Base-by-base conservation (phyloP, 2,888 invertebrate genomes). In the Prenolepis imparis region DNA sequence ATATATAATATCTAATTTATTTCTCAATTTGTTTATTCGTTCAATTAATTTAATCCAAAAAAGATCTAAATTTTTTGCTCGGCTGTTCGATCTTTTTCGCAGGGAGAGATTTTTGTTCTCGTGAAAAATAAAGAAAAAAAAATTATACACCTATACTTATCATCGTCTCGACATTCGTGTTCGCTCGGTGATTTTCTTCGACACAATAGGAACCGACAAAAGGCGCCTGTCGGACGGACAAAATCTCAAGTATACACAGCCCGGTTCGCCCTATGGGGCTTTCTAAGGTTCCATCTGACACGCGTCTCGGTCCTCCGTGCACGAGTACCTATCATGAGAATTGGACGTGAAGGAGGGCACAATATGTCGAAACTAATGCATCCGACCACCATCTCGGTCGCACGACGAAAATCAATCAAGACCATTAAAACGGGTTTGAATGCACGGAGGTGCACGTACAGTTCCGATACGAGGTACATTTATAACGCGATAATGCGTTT, bases 321-420 rank as follows among this genome's bases (percentile, higher is more conserved):
- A 57, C 70, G 55, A 70, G 32, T 57, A 32, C 28, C 28, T 28
- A 28, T 8, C 44, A 41, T 36, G 73, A 41, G 72, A 44, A 24
- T 41, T 59, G n/a, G 21, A 78, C 28, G 52, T 80, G 83, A 64
- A 67, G 39, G 57, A 67, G 39, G 57, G 41, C 44, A 48, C 72
- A 44, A 72, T 80, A 72, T 72, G 72, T 80, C 78, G 64, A 75
- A 75, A 84, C 86, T 89, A 90, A 89, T 89, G 88, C 83, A 80
- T 82, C 75, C 61, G 87, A 85, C 82, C 82, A 74, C 64, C 85
- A 86, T 87, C 87, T 78, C 84, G 57, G 89, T 86, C 91, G 87
- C 92, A 89, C 90, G 91, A 91, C 91, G 88, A 88, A 87, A 91
- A 92, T 92, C 90, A 91, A 89, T 91, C 90, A 88, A 72, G 67